Evolutionary conservation across 1,140 invertebrate species (phyloP).

Genomic region (Zaprionus lachaisei): DNA sequence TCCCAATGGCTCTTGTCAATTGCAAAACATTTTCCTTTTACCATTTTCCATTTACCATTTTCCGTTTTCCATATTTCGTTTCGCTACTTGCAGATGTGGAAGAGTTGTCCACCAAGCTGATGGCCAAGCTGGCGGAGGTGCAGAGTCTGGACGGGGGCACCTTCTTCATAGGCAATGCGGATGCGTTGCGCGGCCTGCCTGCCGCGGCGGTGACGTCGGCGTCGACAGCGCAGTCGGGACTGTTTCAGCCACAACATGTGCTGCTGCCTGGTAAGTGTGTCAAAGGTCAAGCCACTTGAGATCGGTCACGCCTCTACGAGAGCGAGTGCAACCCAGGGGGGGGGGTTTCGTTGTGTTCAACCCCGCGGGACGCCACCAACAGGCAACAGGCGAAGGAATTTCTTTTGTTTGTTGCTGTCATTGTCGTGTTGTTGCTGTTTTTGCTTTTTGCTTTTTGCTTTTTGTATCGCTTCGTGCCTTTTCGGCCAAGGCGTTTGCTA

Average conservation of each 20-base stretch:
- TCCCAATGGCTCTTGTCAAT: constrained; percentile 3
- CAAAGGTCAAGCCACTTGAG: constrained; percentile 58
- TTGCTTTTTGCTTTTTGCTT: background rate
- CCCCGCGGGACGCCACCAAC: constrained; percentile 28
- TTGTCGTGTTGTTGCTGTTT: background rate
- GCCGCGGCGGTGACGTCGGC: constrained; percentile 45
- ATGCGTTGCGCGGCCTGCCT: constrained; percentile 66
- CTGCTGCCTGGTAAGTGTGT: constrained; percentile 80
- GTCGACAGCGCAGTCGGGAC: constrained; percentile 57
- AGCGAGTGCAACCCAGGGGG: constrained; percentile 6
- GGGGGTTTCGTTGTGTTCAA: background rate
- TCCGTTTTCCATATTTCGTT: background rate
- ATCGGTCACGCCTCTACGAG: constrained; percentile 3
- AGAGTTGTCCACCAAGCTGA: constrained; percentile 85
- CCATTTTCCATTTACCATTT: background rate
- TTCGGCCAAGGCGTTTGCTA: constrained; percentile 48
- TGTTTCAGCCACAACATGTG: constrained; percentile 83
- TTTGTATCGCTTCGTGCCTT: constrained; percentile 17
- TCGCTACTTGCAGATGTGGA: constrained; percentile 84
- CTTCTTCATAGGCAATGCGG: constrained; percentile 83
- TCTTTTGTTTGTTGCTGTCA: constrained; percentile 19
- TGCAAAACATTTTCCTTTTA: constrained; percentile 19
- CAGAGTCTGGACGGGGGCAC: constrained; percentile 82
- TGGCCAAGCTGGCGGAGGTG: constrained; percentile 84
- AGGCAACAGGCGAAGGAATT: constrained; percentile 36